phyloP scores from a whole-genome alignment of 2,888 invertebrate species.

The Drosophila antonietae region DNA sequence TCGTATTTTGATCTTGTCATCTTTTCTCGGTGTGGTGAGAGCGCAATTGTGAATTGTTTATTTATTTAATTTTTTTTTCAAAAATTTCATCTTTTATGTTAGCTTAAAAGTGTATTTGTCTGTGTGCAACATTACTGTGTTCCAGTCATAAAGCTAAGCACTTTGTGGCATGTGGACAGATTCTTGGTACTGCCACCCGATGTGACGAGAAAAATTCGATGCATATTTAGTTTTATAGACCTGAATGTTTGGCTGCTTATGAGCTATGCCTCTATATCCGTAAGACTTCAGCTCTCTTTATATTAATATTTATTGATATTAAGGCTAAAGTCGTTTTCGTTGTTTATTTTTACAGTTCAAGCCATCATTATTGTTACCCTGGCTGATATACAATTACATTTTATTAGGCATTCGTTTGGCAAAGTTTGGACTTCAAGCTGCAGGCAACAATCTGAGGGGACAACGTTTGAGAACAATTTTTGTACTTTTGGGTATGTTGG shows the following conservation, averaged over 20 bases:
- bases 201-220: background rate
- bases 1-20: conserved; percentile 14
- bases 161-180: background rate
- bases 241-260: conserved; percentile 65
- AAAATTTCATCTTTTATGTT: background rate
- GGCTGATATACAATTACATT: conserved; percentile 7
- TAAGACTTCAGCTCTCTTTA: background rate
- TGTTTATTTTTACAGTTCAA: background rate
- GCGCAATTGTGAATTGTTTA: background rate
- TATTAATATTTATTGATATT: background rate
- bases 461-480: background rate
- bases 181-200: background rate
- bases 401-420: background rate
- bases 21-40: conserved; percentile 59
- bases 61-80: too few species aligned
- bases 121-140: background rate
- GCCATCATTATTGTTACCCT: conserved; percentile 7
- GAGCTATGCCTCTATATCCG: conserved; percentile 51
- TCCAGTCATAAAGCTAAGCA: accelerated
- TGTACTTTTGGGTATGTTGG: background rate
- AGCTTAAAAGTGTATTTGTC: background rate
- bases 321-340: background rate
- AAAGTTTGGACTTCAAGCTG: background rate
- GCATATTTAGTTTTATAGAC: conserved; percentile 39
- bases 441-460: background rate